Evolutionary conservation across 2,113 vertebrate genomes (phyloP), one percentile per base, ranked within the genome.

Genomic region (Mionectes macconnelli): DNA sequence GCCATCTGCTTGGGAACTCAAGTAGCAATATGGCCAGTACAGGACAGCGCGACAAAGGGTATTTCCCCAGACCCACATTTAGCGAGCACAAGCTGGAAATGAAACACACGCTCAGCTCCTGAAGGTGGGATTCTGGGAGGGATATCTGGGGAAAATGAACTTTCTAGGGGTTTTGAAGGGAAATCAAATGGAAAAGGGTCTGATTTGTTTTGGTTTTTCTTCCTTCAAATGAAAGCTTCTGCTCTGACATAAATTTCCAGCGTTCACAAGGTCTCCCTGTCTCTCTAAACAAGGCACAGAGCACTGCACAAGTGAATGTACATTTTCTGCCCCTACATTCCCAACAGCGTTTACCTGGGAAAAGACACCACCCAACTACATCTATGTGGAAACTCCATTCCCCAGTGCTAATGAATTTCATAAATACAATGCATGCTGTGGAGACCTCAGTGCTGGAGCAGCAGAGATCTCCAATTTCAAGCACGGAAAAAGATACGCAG

Each of bases 401-500:
- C 60, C 60, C 31, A 64, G 19, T 8, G 52, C n/a, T 68, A 40
- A 75, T 20, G 55, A 57, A 40, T 53, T 27, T 39, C 28, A 68
- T 49, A 74, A 77, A 56, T 16, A 69, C 22, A 70, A 27, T 4
- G 50, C 84, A 79, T 84, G 70, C 64, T 91, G 64, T 28, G 84
- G 40, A 95, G 74, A 70, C 56, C 80, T 87, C 60, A 74, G 52
- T 0, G 6, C 50, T 91, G 66, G 22, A 73, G 66, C 17, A 79
- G 49, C 62, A 69, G 60, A 82, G 33, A 73, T 76, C 44, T 87
- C 70, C 74, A 80, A 47, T 74, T 90, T 73, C 66, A 69, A 74
- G 86, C 64, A 87, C 87, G 84, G 66, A 62, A 67, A 86, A 94
- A 72, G 17, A 63, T 10, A 87, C 5, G 76, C 57, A 95, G 87